Conservation (phyloP, 2,113 vertebrate genomes). For the Dinomys branickii region DNA sequence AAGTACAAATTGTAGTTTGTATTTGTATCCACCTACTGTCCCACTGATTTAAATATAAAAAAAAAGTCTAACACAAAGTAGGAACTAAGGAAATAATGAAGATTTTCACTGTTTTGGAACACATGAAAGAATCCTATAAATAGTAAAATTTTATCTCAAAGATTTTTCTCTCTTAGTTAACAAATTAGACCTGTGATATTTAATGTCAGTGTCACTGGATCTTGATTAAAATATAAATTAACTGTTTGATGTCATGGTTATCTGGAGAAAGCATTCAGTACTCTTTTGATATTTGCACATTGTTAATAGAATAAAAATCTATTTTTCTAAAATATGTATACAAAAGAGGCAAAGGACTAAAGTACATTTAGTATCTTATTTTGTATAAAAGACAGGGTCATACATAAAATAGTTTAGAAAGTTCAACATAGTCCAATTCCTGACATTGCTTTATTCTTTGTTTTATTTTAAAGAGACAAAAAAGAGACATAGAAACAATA, state of each 20-base stretch:
- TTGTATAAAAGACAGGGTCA: neutral
- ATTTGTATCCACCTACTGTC: neutral
- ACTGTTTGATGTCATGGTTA: neutral
- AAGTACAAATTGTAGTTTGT: neutral
- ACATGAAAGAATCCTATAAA: neutral
- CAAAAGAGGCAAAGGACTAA: neutral
- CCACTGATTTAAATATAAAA: neutral
- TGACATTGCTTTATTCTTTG: neutral
- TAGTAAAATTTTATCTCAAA: neutral
- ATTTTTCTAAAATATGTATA: neutral
- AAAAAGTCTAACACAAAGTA: neutral
- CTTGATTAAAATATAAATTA: neutral
- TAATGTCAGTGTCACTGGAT: neutral
- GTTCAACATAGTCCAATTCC: neutral
- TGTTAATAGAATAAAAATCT: neutral
- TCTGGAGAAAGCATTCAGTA: neutral
- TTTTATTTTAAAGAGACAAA: no score
- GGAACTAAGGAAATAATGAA: neutral
- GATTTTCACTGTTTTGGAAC: neutral
- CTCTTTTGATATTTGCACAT: neutral
- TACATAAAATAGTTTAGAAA: neutral
- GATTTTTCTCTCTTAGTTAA: neutral
- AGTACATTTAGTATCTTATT: neutral
- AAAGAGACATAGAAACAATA: no score
- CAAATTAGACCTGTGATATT: neutral